phyloP scores from a whole-genome alignment of 2,113 vertebrate species.

The Passer domesticus region DNA sequence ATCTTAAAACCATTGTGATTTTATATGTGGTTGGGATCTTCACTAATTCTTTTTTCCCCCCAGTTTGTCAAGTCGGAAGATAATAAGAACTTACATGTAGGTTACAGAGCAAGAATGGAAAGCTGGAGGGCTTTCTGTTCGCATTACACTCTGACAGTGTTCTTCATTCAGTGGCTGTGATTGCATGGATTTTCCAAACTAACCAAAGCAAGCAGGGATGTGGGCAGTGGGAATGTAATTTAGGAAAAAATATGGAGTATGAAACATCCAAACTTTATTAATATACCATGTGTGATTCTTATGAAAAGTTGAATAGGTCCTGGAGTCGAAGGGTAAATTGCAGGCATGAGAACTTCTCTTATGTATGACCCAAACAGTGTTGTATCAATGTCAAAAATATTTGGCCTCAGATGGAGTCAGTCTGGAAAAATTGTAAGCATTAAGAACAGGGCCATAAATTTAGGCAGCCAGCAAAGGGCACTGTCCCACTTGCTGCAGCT shows the following conservation, averaged over 20 bases:
- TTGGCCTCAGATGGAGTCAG: not conserved
- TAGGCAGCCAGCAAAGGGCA: not conserved
- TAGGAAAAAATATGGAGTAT: not conserved
- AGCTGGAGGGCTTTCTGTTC: not conserved
- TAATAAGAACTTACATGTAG: not conserved
- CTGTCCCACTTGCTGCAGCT: not conserved
- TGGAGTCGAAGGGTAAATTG: not conserved
- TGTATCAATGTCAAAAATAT: not conserved
- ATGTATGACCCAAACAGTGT: not conserved
- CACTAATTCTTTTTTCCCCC: fast-evolving
- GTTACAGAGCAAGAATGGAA: not conserved
- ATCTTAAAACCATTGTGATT: not conserved
- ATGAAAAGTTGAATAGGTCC: not conserved
- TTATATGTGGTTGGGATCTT: not conserved
- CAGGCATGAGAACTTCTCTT: not conserved
- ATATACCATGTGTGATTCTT: not conserved
- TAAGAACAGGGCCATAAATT: not conserved
- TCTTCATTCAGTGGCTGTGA: not conserved
- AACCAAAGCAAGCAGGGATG: not conserved
- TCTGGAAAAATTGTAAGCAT: not conserved
- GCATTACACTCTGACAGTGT: fast-evolving
- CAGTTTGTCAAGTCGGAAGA: not conserved
- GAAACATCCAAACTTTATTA: not conserved
- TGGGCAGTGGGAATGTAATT: not conserved
- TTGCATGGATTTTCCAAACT: not conserved